Evolutionary conservation across 2,888 invertebrate species (phyloP).

Genomic region (Apotomis betuletana): DNA sequence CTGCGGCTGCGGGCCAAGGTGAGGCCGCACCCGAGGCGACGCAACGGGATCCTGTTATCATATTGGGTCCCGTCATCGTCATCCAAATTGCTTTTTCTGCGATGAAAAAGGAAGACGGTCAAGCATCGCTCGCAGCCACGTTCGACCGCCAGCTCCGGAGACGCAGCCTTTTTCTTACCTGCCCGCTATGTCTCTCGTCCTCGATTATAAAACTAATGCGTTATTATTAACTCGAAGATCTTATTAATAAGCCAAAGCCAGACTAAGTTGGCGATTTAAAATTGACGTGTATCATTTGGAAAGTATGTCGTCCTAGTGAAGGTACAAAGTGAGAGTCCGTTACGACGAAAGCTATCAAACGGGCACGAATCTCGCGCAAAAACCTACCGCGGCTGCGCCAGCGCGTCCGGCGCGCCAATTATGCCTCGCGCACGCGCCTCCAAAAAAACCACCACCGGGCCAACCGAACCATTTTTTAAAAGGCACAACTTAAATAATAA

Average conservation of each 20-base stretch:
- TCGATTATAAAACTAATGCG: conserved; percentile 40
- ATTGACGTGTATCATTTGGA: conserved; percentile 1
- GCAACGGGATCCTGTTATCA: conserved; percentile 82
- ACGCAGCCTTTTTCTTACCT: conserved; percentile 76
- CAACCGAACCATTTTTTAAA: conserved; percentile 77
- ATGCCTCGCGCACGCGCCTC: conserved; percentile 80
- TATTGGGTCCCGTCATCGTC: conserved; percentile 73
- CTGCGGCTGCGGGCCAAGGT: conserved; percentile 48
- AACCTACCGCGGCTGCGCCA: conserved; percentile 61
- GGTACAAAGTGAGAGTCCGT: conserved; percentile 47
- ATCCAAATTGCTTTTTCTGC: conserved; percentile 78
- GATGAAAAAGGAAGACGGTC: conserved; percentile 69
- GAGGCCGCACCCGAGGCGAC: conserved; percentile 68
- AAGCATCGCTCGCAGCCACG: conserved; percentile 62
- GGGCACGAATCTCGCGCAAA: conserved; percentile 53
- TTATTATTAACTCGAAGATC: conserved; percentile 19
- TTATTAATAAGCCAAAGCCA: not conserved
- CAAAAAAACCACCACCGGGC: conserved; percentile 73
- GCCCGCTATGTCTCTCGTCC: conserved; percentile 58
- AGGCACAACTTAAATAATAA: conserved; percentile 80
- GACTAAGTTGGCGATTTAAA: not conserved
- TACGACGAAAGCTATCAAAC: conserved; percentile 54
- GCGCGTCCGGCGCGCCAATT: conserved; percentile 73
- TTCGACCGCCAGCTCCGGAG: conserved; percentile 64
- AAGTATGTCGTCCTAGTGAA: conserved; percentile 25